A percentile compares a stretch with the other conserved stretches of the same genome.
Evolutionary conservation across 92 coral and sea anemone genomes (phyloP).

Genomic region (Zoanthus solanderi): DNA sequence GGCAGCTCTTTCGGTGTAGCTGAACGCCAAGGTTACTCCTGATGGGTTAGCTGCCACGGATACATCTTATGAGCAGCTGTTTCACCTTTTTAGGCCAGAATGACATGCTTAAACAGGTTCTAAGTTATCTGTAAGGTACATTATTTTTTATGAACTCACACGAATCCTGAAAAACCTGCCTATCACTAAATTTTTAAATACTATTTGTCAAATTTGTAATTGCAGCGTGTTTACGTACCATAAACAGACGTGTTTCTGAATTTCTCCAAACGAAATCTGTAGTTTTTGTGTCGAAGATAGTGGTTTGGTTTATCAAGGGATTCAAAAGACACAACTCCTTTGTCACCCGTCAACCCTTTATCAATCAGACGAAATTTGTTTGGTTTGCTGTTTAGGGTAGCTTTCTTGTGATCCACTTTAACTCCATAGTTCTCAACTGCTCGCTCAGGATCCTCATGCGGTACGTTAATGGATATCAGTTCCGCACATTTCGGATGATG

Average conservation of each 20-base stretch:
- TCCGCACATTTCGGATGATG: conserved; percentile 65
- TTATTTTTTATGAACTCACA: no score
- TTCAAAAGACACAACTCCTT: conserved; percentile 85
- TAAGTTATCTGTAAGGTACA: no score
- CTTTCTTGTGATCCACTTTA: conserved; percentile 64
- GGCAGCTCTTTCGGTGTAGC: no score
- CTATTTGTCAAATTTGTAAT: no score
- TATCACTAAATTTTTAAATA: no score
- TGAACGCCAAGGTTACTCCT: no score
- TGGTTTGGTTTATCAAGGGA: conserved; percentile 71
- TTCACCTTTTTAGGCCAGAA: no score
- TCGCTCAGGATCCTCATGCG: conserved; percentile 58
- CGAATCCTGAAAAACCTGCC: no score
- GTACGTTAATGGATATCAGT: conserved; percentile 70
- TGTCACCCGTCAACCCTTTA: conserved; percentile 69
- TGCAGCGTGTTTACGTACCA: conserved; percentile 58
- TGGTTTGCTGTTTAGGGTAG: conserved; percentile 68
- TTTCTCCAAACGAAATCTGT: conserved; percentile 81
- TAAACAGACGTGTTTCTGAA: conserved; percentile 65
- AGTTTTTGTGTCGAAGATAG: conserved; percentile 85
- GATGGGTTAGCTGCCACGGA: no score
- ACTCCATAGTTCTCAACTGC: conserved; percentile 71
- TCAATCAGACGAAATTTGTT: conserved; percentile 69
- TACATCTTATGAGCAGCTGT: no score
- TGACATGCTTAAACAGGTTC: no score